These are phyloP conservation scores for Bibio marci DNA, from an alignment of 2,888 invertebrate species.

Conservation along the genomic window DNA sequence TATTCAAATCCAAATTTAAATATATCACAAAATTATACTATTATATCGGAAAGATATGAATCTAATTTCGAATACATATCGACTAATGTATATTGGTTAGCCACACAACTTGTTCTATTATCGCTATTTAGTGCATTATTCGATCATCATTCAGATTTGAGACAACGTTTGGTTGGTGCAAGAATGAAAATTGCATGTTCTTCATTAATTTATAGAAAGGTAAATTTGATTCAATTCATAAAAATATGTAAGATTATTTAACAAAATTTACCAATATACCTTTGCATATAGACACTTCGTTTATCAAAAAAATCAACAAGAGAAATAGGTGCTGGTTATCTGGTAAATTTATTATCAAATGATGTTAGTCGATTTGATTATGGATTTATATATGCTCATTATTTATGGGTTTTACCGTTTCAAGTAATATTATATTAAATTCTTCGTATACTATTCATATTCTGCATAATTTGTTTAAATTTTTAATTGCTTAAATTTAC, in stretches of 20 bases:
- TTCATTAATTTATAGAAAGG: slow-evolving; percentile 50
- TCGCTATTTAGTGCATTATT: slow-evolving; percentile 23
- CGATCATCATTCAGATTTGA: slow-evolving; percentile 27
- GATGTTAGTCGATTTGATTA: slow-evolving; percentile 86
- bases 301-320: slow-evolving; percentile 52
- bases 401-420: slow-evolving; percentile 73
- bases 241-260: background rate
- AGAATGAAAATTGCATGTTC: slow-evolving; percentile 47
- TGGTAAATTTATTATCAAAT: slow-evolving; percentile 85
- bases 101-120: slow-evolving; percentile 20
- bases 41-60: too few relatives aligned
- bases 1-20: too few relatives aligned
- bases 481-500: too few relatives aligned
- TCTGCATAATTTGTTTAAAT: too few relatives aligned
- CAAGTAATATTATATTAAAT: slow-evolving; percentile 31
- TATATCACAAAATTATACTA: too few relatives aligned
- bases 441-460: too few relatives aligned
- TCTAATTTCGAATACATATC: too few relatives aligned
- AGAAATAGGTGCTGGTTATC: slow-evolving; percentile 67
- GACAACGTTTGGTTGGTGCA: slow-evolving; percentile 36
- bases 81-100: slow-evolving; percentile 23
- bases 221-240: slow-evolving; percentile 17
- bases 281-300: slow-evolving; percentile 44
- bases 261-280: slow-evolving; percentile 1
- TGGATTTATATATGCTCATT: slow-evolving; percentile 66